phyloP scores from a whole-genome alignment of 1,140 invertebrate species.

The Drosophila nebulosa region DNA sequence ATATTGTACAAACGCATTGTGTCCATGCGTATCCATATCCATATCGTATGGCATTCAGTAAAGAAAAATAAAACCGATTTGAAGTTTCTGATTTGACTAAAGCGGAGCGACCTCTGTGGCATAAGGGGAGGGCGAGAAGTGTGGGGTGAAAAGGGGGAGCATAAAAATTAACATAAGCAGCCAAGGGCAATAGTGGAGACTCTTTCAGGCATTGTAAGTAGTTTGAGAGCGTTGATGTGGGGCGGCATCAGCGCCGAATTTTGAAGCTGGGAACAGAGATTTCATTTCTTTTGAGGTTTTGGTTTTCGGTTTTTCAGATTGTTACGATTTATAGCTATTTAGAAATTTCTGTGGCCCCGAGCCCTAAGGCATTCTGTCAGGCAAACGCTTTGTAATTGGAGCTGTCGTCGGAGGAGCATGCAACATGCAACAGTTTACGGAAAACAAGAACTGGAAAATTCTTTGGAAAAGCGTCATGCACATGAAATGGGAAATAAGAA shows the following conservation, averaged over 20 bases:
- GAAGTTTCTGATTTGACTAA: slow-evolving; percentile 12
- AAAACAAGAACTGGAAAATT: not conserved
- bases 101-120: not conserved
- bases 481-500: too few species aligned
- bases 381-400: slow-evolving; percentile 23
- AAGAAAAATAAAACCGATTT: slow-evolving; percentile 25
- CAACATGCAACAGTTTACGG: not conserved
- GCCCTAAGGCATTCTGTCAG: slow-evolving; percentile 15
- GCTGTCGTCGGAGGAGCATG: not conserved
- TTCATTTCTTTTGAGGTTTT: slow-evolving; percentile 20
- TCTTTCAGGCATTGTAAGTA: not conserved
- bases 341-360: slow-evolving; percentile 18
- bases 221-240: not conserved
- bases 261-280: slow-evolving; percentile 5
- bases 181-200: slow-evolving; percentile 33
- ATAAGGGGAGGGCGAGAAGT: not conserved
- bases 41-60: slow-evolving; percentile 61
- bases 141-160: not conserved
- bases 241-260: not conserved
- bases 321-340: slow-evolving; percentile 30
- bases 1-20: slow-evolving; percentile 69
- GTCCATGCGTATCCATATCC: slow-evolving; percentile 42
- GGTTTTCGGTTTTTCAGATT: not conserved
- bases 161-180: slow-evolving; percentile 64
- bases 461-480: not conserved